Base-by-base conservation (phyloP, 2,113 vertebrate genomes). In the Hippocampus mohnikei region DNA sequence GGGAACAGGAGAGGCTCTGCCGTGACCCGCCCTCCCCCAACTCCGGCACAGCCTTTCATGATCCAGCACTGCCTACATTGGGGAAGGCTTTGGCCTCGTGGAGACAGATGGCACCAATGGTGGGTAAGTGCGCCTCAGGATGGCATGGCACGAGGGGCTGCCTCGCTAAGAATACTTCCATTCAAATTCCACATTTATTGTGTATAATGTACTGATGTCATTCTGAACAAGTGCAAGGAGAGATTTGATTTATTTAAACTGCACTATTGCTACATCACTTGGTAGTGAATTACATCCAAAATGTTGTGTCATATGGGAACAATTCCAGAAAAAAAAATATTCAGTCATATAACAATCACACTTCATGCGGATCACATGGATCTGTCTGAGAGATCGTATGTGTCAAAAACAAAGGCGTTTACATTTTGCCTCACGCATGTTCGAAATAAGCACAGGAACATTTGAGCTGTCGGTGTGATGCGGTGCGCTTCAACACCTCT, bases 51-150 rank as follows among this genome's bases (percentile, higher is more conserved):
- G 68, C 59, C 81, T 77, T 85, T 82, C 76, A 68, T 68, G 81
- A 77, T 73, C 62, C 77, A 78, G 75, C 66, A 73, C 76, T 71
- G 68, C 77, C 76, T 66, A 85, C 68, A 33, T 78, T 60, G 69
- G 72, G 75, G 85, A 88, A 78, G 56, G 73, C 7, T 70, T 27
- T 50, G 44, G 72, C 44, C 52, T 77, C 70, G 76, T 60, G 67
- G 70, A 81, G 74, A 78, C 88, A 90, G 87, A 91, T 89, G 89
- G 85, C 85, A 80, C 67, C 78, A 69, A 77, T 52, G 63, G 69
- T 82, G 52, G 72, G 71, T 70, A 37, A 59, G 66, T 72, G 55
- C 64, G 77, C 84, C 77, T 67, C 78, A 60, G 81, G 76, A 84
- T 67, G 70, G 71, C 70, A 59, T 74, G 74, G 81, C 80, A 84